Base-by-base conservation (phyloP, 2,113 vertebrate species). In the Trogon surrucura region DNA sequence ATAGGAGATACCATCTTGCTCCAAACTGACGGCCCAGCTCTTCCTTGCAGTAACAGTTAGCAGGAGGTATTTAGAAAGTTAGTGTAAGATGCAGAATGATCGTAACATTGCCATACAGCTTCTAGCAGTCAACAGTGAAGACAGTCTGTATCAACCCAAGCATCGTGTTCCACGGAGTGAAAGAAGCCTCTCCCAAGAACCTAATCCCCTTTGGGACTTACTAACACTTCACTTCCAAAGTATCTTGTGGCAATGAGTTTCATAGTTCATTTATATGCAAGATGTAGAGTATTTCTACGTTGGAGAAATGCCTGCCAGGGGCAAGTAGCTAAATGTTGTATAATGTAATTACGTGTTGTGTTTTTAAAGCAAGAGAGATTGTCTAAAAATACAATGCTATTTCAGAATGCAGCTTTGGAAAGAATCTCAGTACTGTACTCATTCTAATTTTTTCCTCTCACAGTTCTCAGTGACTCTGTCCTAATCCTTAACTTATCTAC, bases 341-440 rank as follows among this genome's bases (percentile, higher is more conserved):
- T 21, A 85, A 83, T 74, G 47, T 27, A 82, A 83, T 74, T 62
- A 62, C 3, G 29, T 41, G 58, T 78, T 85, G 71, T 89, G 75
- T 60, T 95, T 96, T 86, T 92, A 71, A 85, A 97, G 89, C n/a
- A 90, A 93, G 90, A 80, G 80, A 78, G 80, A 88, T 10, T 62
- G 16, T 81, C 88, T 92, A 93, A 95, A 95, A 97, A 86, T 93
- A 94, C 32, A 86, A 41, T 48, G 67, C 69, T 92, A 95, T 96
- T 97, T 91, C 88, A 84, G 92, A 96, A 95, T 47, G 45, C 53
- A 95, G 90, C 92, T 88, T 95, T 93, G 88, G 93, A 94, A 95
- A 96, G 90, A 96, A 95, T 96, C 90, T 90, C 75, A 86, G 75
- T 64, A 85, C 79, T 74, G 91, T 80, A 66, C 47, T 70, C 32